A percentile compares a stretch with the other conserved stretches of the same genome.
phyloP scores from a whole-genome alignment of 2,797 vertebrate genomes.

The Loris lydekkerianus region DNA sequence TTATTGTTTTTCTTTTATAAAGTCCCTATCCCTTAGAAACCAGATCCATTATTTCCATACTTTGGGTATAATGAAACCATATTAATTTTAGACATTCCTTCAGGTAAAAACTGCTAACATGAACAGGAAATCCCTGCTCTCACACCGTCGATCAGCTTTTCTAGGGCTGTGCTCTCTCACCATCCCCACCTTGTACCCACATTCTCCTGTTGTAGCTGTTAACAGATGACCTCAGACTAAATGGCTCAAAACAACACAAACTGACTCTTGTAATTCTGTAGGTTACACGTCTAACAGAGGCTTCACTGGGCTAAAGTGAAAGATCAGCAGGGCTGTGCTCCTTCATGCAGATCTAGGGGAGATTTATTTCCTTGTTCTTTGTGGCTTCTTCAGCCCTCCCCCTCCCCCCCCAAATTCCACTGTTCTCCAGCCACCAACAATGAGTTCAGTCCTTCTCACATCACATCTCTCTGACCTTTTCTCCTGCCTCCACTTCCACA shows the following conservation, averaged over 20 bases:
- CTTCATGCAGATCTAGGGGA: background rate
- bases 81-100: background rate
- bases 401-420: too few species aligned
- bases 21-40: background rate
- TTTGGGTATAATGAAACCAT: background rate
- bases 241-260: background rate
- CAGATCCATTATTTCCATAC: background rate
- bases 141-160: accelerated
- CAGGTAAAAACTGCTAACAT: background rate
- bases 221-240: background rate
- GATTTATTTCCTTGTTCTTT: background rate
- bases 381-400: background rate
- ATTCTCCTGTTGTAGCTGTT: background rate
- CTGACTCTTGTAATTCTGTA: background rate
- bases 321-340: background rate
- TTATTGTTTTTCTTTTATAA: background rate
- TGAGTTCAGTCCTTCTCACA: background rate
- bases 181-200: background rate
- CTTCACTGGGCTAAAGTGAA: background rate
- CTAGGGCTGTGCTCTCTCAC: too few species aligned
- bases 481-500: background rate
- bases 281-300: background rate
- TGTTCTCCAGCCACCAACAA: background rate
- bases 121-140: too few species aligned
- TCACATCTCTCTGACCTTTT: background rate